Evolutionary conservation across 2,113 vertebrate species (phyloP).

Genomic region (Dinomys branickii): DNA sequence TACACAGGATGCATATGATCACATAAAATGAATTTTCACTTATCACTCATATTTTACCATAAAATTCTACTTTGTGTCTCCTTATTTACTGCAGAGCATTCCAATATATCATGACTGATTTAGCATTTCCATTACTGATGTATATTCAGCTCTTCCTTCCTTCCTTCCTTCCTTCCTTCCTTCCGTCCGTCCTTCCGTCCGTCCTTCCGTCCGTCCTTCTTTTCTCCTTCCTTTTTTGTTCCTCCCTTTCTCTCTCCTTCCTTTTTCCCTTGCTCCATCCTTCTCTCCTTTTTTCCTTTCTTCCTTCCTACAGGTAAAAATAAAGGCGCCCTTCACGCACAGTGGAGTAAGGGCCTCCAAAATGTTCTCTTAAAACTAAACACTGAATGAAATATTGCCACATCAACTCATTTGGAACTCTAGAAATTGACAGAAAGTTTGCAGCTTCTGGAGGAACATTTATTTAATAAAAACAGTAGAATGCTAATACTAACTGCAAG

Average conservation of each 20-base stretch:
- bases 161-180: background rate
- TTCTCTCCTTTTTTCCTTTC: background rate
- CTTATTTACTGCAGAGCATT: background rate
- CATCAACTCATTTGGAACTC: background rate
- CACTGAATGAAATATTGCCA: background rate
- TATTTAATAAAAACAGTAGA: background rate
- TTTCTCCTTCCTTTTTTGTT: background rate
- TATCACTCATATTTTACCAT: background rate
- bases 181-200: too few species aligned
- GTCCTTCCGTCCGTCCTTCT: background rate
- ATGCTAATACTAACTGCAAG: background rate
- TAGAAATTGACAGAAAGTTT: background rate
- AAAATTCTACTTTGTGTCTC: background rate
- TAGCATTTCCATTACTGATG: background rate
- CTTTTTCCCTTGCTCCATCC: background rate
- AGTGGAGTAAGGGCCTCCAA: background rate
- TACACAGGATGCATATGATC: background rate
- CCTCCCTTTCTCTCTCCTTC: background rate
- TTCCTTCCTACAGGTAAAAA: background rate
- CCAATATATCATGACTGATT: background rate
- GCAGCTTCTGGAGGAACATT: background rate
- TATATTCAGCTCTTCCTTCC: background rate
- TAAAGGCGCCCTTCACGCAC: background rate
- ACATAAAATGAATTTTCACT: background rate
- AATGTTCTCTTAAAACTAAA: background rate